Evolutionary conservation across 2,113 vertebrate species (phyloP), one percentile per base, ranked within the genome.

Genomic region (Microcebus murinus): DNA sequence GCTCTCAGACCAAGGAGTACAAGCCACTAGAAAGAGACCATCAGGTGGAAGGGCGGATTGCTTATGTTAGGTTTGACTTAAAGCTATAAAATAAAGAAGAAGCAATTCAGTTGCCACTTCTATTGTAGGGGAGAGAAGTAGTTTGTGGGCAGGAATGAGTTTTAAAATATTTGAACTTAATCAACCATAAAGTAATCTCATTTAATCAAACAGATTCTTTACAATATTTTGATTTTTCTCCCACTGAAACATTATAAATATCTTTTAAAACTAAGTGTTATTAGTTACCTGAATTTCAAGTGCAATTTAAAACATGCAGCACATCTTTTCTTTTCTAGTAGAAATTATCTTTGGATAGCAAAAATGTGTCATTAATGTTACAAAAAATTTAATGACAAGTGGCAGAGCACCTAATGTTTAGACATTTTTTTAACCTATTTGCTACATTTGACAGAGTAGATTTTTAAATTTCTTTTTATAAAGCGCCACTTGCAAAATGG

Each of bases 271-370:
- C 14, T 12, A 88, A 84, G 15, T 42, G 25, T 42, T 80, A 77
- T 94, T 89, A 94, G 82, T 79, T 92, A 90, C 6, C 10, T 83
- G 27, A 94, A 92, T 73, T 91, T 94, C 45, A 71, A 91, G 55
- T 59, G 7, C 23, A 94, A 93, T 87, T 86, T 42, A 92, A 90
- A 94, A 42, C 29, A 7, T n/a, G 21, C 2, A 27, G 11, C 12
- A 17, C 39, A 20, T 9, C 29, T 89, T 80, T 59, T 61, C 77
- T 57, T 90, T 91, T 70, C 36, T 79, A 74, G 67, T 61, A 48
- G 57, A 95, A 96, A 90, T 88, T 91, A 34, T 94, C 48, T 68
- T 81, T 87, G 70, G 31, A 80, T 65, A 94, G 55, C 48, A 91
- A 86, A 93, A 83, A 39, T 89, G 23, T 92, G 79, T 87, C 67